phyloP scores from a whole-genome alignment of 2,888 invertebrate species.

The Antitype chi region DNA sequence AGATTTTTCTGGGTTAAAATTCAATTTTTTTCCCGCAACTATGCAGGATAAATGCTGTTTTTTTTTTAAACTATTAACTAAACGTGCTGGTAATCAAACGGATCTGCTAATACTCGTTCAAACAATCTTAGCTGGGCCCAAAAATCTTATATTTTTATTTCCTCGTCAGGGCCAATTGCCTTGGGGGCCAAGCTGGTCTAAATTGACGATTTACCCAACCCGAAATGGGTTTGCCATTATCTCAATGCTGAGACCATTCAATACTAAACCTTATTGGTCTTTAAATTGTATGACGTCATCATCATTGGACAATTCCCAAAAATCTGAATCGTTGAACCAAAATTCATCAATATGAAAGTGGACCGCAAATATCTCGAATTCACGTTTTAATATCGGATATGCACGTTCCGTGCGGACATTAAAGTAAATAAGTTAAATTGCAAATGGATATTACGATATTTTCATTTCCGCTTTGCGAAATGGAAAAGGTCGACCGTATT shows the following conservation, averaged over 20 bases:
- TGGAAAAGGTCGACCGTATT: slow-evolving; percentile 5
- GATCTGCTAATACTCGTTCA: not conserved
- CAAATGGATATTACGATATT: slow-evolving; percentile 15
- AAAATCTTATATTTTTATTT: not conserved
- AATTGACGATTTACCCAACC: slow-evolving; percentile 3
- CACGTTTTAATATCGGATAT: slow-evolving; percentile 25
- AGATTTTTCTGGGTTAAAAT: not conserved
- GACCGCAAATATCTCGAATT: slow-evolving; percentile 16
- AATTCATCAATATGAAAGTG: slow-evolving; percentile 4
- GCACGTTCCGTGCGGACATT: slow-evolving; percentile 7
- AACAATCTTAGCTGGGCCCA: not conserved
- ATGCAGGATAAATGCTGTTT: not conserved
- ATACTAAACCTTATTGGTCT: not conserved
- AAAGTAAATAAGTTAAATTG: slow-evolving; percentile 30
- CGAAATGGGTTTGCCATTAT: not conserved
- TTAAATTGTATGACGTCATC: not conserved
- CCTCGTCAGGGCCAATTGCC: not conserved
- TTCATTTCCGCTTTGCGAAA: slow-evolving; percentile 41
- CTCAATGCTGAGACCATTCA: not conserved
- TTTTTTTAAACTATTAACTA: not conserved
- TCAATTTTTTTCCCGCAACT: not conserved
- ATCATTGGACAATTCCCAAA: not conserved
- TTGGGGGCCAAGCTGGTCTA: not conserved
- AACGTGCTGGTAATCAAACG: not conserved
- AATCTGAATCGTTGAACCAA: not conserved